Base-by-base conservation (phyloP, 2,113 vertebrate species). In the Symphodus melops region DNA sequence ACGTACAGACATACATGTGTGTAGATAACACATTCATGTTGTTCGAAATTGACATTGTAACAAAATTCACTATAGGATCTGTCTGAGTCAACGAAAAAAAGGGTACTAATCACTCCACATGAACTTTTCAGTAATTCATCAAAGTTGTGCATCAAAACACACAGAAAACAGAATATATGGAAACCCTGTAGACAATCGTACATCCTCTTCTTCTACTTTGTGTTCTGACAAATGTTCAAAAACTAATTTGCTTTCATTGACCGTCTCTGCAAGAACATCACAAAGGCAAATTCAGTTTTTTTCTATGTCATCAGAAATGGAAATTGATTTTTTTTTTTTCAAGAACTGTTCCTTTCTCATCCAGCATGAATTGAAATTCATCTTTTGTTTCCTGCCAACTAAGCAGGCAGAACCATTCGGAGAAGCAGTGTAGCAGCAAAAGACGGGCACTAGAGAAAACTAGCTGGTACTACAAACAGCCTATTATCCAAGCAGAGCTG, bases 401-500 rank as follows among this genome's bases (percentile, higher is more conserved):
- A 39, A 55, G 72, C 79, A 65, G 57, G 41, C 33, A 56, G n/a
- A 77, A 83, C 72, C 81, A 76, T 71, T 72, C 77, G 80, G 65
- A 80, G 58, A 70, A 61, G 51, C 60, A 64, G 25, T 80, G 83
- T 81, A 62, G 62, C 69, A 83, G 58, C 48, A 62, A 67, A 42
- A 58, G 51, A 74, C 60, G 72, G 51, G 64, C 52, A 63, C 61
- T 25, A 44, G 46, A 61, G 79, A 81, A 91, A 82, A 78, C 65
- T 53, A 71, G 72, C 62, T 75, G 60, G 66, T 75, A 72, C 49
- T 76, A 75, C 58, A 92, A 87, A 89, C 81, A 88, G 78, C 77
- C 36, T 54, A 86, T 89, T 84, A 88, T 70, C 72, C 57, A 39
- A 33, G 66, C 63, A 36, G 49, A 28, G 70, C 53, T 63, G 14